Percentiles rank a stretch among this genome's conserved stretches.
These are phyloP conservation scores for Glareola pratincola DNA, from an alignment of 2,113 vertebrate species.

Conservation along the genomic window DNA sequence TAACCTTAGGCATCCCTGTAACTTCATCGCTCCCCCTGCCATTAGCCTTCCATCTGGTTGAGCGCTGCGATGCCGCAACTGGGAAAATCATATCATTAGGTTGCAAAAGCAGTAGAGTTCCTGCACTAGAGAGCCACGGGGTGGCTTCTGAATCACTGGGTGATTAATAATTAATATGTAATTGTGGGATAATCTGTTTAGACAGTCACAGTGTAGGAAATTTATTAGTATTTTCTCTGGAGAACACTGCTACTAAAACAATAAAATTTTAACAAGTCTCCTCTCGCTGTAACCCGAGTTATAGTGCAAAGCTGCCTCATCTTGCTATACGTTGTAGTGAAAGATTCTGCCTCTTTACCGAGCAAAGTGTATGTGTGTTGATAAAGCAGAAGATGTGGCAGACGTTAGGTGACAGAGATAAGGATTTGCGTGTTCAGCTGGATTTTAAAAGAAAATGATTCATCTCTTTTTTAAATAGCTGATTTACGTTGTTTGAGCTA, in stretches of 20 bases:
- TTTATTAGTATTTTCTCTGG: neutral
- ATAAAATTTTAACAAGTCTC: neutral
- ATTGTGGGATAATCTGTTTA: conserved; percentile 20
- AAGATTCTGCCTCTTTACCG: neutral
- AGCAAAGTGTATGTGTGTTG: neutral
- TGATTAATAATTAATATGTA: conserved; percentile 49
- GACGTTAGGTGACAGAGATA: neutral
- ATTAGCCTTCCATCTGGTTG: neutral
- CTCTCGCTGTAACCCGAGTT: neutral
- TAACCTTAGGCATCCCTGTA: neutral
- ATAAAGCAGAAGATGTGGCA: neutral
- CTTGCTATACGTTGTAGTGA: neutral
- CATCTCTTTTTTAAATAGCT: neutral
- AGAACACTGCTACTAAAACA: neutral
- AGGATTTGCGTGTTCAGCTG: neutral
- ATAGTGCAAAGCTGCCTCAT: neutral
- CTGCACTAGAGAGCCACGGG: neutral
- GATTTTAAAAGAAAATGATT: neutral
- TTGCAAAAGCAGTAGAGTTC: conserved; percentile 3
- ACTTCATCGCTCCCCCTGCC: neutral
- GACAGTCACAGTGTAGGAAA: neutral
- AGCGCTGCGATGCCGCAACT: neutral
- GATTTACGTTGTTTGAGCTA: neutral
- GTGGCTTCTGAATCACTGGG: conserved; percentile 6
- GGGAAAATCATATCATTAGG: conserved; percentile 8